Percentiles rank a stretch among this genome's conserved stretches.
Evolutionary conservation across 2,888 invertebrate genomes (phyloP).

Genomic region (Gymnosoma rotundatum): DNA sequence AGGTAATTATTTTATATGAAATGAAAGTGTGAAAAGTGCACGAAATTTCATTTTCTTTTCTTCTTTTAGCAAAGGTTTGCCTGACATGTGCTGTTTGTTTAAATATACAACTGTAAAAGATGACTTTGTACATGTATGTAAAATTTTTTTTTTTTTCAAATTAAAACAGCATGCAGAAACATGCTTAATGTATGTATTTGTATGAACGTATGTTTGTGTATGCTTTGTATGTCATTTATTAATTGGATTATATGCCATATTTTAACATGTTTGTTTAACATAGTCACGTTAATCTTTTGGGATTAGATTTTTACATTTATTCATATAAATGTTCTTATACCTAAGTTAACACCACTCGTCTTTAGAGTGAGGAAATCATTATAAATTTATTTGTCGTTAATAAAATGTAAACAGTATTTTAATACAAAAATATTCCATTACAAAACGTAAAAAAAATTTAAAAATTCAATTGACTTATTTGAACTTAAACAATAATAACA

Average conservation of each 20-base stretch:
- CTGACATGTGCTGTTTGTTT: too few species aligned
- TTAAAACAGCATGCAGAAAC: not conserved
- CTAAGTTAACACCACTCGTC: not conserved
- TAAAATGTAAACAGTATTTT: too few species aligned
- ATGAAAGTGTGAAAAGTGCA: too few species aligned
- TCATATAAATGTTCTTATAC: not conserved
- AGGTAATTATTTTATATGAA: too few species aligned
- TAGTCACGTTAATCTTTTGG: conserved; percentile 79
- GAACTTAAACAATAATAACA: too few species aligned
- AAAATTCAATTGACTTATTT: too few species aligned
- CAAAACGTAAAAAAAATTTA: too few species aligned
- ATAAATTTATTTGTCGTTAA: not conserved
- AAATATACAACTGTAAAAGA: not conserved
- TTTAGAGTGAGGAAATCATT: not conserved
- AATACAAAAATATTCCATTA: too few species aligned
- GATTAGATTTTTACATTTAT: conserved; percentile 70
- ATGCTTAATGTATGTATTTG: not conserved
- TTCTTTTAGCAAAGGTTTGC: too few species aligned
- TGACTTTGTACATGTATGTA: not conserved
- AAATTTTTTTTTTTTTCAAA: not conserved
- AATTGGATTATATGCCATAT: conserved; percentile 79
- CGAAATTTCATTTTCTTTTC: too few species aligned
- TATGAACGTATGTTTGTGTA: not conserved
- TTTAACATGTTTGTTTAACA: conserved; percentile 72
- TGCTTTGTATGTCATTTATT: conserved; percentile 73